Evolutionary conservation across 1,140 invertebrate species (phyloP), one percentile per base, ranked within the genome.

Genomic region (Cylas formicarius): DNA sequence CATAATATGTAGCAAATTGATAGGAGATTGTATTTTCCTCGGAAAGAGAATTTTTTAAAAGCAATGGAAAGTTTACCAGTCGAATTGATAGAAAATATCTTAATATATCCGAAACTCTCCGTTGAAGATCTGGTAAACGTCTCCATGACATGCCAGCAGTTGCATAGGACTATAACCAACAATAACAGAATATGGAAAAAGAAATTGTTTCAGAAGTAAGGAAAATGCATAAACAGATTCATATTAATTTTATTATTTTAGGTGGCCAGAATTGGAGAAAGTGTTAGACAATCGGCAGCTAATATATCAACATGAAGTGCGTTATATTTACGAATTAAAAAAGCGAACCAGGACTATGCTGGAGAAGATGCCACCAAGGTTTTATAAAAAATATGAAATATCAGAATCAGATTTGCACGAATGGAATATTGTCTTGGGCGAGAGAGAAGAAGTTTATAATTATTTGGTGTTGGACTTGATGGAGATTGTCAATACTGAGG

Each of bases 301-400:
- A 7, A 31, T 42, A 16, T 58, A 45, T 36, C 48, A 39, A 13
- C 9, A 52, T 2, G 52, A 58, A 50, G 19, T 55, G 10, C 35
- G 21, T 24, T 57, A 57, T 38, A 39, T 53, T 39, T 52, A 49
- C 46, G 35, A 55, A 8, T 24, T 59, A 14, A 46, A 33, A 7
- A 31, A 38, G 4, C 37, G 42, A 24, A 51, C 36, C 18, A 21
- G 35, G 14, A 20, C 33, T 28, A 39, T 50, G 14, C 39, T 59
- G 16, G 43, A 50, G 18, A 45, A 38, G 14, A 55, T 57, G 52
- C 41, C 52, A 13, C 18, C 36, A 1, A 50, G 40, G 24, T 59
- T 55, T 52, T 57, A 52, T 35, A 50, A 47, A 28, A 54, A 50
- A 34, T 47, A 50, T 20, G 46, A 58, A 37, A 48, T 58, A 36